These are phyloP conservation scores for Cephalotes varians DNA, from an alignment of 2,888 invertebrate species.

Conservation along the genomic window DNA sequence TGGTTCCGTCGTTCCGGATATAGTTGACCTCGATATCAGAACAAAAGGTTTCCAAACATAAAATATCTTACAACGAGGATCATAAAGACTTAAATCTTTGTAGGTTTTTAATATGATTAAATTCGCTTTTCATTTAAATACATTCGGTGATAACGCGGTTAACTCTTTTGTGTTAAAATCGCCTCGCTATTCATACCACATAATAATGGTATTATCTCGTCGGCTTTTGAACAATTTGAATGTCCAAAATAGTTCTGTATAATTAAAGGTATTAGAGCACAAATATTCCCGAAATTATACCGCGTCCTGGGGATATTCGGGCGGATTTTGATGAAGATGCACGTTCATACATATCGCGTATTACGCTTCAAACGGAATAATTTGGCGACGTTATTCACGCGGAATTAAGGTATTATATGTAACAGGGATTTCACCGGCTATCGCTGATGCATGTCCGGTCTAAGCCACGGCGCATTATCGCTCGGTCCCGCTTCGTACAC, in stretches of 20 bases:
- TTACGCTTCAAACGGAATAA: background rate
- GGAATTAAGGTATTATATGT: conserved; percentile 23
- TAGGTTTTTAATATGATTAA: background rate
- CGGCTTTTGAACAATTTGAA: background rate
- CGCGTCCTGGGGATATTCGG: background rate
- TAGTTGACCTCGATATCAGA: conserved; percentile 35
- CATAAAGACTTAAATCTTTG: conserved; percentile 21
- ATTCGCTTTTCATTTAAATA: background rate
- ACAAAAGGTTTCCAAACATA: conserved; percentile 21
- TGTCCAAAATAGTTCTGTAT: background rate
- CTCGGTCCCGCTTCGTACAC: conserved; percentile 53
- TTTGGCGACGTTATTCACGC: conserved; percentile 16
- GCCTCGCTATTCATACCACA: background rate
- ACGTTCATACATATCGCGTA: background rate
- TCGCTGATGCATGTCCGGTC: conserved; percentile 34
- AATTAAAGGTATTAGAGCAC: background rate
- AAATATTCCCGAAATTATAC: background rate
- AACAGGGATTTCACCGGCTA: conserved; percentile 37
- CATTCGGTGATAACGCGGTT: background rate
- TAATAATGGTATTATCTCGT: background rate
- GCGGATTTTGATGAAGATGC: background rate
- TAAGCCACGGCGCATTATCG: conserved; percentile 42
- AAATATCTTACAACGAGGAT: conserved; percentile 7
- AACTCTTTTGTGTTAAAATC: background rate
- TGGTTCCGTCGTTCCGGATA: background rate